Conservation (phyloP, 2,113 vertebrate genomes). For the Grantiella picta region DNA sequence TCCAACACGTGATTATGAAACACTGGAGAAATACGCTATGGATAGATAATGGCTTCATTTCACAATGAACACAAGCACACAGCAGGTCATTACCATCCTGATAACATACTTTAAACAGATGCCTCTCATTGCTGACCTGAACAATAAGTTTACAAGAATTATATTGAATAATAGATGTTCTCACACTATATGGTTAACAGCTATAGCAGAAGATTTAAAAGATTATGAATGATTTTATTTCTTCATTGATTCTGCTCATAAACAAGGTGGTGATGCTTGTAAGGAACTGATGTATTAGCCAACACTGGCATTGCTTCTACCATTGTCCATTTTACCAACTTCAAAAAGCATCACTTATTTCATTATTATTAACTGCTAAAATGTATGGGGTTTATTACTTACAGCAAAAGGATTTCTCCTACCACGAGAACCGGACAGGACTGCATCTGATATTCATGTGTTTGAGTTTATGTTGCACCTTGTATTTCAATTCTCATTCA, state of each 20-base stretch:
- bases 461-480: not conserved
- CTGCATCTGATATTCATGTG: not conserved
- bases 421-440: not conserved
- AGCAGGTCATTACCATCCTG: not conserved
- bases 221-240: not conserved
- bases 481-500: not conserved
- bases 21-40: not conserved
- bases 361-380: not conserved
- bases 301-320: not conserved
- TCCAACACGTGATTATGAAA: not conserved
- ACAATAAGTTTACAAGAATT: not conserved
- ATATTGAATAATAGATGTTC: not conserved
- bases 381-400: not conserved
- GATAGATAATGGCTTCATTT: not conserved
- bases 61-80: not conserved
- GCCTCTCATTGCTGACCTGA: not conserved
- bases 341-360: not conserved
- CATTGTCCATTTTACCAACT: not conserved
- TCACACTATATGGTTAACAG: not conserved
- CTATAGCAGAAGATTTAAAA: not conserved
- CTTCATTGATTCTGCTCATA: not conserved
- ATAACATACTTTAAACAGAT: not conserved
- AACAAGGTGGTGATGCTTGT: not conserved
- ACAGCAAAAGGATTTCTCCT: not conserved
- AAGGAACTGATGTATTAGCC: not conserved